phyloP scores from a whole-genome alignment of 2,888 invertebrate species.

The Zootermopsis nevadensis region DNA sequence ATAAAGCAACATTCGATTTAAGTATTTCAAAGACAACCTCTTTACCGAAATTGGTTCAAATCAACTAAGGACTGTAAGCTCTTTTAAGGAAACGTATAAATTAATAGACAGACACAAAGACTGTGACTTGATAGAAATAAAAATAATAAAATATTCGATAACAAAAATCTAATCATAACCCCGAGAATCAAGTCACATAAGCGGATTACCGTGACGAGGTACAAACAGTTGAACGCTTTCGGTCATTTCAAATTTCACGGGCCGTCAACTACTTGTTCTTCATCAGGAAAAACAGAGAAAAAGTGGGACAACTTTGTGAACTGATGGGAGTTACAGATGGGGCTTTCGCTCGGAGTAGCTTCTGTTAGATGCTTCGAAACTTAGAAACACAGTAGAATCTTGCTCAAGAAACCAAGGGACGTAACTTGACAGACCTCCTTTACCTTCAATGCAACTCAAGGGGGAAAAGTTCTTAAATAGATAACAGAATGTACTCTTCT shows the following conservation, averaged over 20 bases:
- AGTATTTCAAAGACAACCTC: too few relatives aligned
- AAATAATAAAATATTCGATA: too few relatives aligned
- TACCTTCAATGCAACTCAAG: neutral
- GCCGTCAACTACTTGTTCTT: neutral
- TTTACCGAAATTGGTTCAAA: too few relatives aligned
- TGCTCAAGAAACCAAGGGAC: neutral
- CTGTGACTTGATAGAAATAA: too few relatives aligned
- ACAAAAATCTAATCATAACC: too few relatives aligned
- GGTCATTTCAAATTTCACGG: slow-evolving; percentile 17
- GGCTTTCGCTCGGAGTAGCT: neutral
- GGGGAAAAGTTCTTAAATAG: neutral
- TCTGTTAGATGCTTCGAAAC: neutral
- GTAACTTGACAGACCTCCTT: neutral
- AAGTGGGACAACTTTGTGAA: slow-evolving; percentile 14
- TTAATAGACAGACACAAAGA: too few relatives aligned
- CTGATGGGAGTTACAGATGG: neutral
- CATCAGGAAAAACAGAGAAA: slow-evolving; percentile 14
- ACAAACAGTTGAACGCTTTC: neutral
- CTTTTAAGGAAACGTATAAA: too few relatives aligned
- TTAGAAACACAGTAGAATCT: neutral
- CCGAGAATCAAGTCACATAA: neutral
- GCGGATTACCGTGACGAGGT: neutral
- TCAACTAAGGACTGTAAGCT: too few relatives aligned
- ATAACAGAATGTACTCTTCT: too few relatives aligned
- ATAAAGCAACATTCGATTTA: too few relatives aligned